Base-by-base conservation (phyloP, 2,888 invertebrate genomes). In the Chrysina gloriosa region DNA sequence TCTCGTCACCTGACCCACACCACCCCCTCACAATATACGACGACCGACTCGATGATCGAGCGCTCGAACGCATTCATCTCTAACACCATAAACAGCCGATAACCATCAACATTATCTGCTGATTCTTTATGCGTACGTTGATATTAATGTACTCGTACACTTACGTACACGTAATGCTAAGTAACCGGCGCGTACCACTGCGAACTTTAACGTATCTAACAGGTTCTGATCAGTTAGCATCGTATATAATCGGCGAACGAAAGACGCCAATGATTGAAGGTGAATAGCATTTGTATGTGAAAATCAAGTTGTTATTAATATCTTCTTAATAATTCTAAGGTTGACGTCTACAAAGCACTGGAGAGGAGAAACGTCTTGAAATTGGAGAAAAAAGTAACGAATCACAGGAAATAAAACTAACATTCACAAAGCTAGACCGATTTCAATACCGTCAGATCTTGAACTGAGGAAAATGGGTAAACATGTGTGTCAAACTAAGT, bases 1-100 rank as follows among this genome's bases (percentile, higher is more conserved):
- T 65, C 68, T 36, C 68, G 68, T 68, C 68, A 68, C 68, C 68
- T 68, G 67, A 67, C 61, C 65, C 39, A 65, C 56, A 31, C 64
- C 67, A 52, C 63, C 54, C 70, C 70, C 70, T 61, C 65, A 50
- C 52, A 64, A 36, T 48, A 64, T 25, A 21, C 23, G 11, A 11
- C 25, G 52, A 48, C 23, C 39, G 54, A 34, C 19, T 7, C 54
- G 54, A 58, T 58, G 58, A 39, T 58, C 21, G 27, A 27, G 16
- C 50, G 31, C 19, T 27, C 45, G 52, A 45, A 65, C 14, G 45
- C 42, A 56, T 65, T 50, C 48, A 64, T 64, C 54, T 65, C 42
- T 65, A 65, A 65, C 65, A 65, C 63, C 48, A 34, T 56, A 56
- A 56, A 65, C 56, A 29, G 31, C 16, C 31, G 65, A 65, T 65